Conservation (phyloP, 2,797 vertebrate species). For the Liasis olivaceus region DNA sequence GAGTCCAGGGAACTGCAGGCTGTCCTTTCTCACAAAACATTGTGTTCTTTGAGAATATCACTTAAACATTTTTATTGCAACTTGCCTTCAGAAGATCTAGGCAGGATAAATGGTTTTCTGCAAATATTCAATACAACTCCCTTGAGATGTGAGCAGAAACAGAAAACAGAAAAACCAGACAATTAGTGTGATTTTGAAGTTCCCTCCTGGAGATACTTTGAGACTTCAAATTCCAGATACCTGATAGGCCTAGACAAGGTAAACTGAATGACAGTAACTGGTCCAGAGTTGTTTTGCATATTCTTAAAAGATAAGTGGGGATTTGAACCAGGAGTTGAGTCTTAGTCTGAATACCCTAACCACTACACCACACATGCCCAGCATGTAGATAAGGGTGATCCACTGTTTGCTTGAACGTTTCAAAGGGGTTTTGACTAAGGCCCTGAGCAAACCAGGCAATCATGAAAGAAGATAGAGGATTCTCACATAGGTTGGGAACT, state of each 20-base stretch:
- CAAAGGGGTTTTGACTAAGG: background rate
- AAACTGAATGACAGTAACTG: background rate
- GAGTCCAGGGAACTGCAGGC: background rate
- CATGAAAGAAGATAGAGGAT: background rate
- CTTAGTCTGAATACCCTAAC: background rate
- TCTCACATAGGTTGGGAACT: background rate
- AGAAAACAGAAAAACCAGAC: background rate
- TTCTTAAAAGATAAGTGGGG: background rate
- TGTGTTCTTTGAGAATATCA: background rate
- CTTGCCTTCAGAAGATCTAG: background rate
- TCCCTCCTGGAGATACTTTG: background rate
- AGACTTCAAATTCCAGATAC: no score
- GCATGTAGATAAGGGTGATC: background rate
- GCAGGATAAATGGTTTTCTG: background rate
- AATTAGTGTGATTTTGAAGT: background rate
- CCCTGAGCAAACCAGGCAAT: background rate
- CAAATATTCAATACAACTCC: no score
- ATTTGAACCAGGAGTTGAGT: background rate
- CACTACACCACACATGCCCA: background rate
- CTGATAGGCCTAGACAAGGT: background rate
- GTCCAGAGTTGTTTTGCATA: background rate
- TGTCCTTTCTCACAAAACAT: background rate
- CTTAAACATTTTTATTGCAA: background rate
- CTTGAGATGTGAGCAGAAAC: no score
- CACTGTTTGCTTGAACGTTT: background rate